Conservation (phyloP, 2,113 vertebrate genomes). For the Melanostigma gelatinosum region DNA sequence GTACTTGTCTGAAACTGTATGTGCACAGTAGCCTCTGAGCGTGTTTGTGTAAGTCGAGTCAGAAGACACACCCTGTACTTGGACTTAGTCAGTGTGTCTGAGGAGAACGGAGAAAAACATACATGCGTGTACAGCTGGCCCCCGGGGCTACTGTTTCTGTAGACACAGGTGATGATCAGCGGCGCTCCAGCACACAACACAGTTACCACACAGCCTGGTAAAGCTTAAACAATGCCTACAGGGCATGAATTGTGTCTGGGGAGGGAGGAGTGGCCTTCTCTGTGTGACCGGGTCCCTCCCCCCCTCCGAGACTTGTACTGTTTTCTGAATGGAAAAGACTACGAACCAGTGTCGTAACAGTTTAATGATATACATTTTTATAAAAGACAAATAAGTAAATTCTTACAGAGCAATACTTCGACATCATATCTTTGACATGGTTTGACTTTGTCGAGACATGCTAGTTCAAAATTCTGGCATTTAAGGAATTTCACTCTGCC, state of each 20-base stretch:
- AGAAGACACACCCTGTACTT: slow-evolving; percentile 75
- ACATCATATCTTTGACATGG: not conserved
- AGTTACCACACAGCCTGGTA: not conserved
- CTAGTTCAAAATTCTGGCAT: not conserved
- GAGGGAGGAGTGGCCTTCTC: not conserved
- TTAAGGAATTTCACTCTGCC: slow-evolving; percentile 13
- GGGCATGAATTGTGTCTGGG: slow-evolving; percentile 28
- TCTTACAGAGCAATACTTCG: not conserved
- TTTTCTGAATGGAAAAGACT: not conserved
- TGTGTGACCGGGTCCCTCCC: not conserved
- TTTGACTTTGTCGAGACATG: not conserved
- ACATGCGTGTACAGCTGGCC: slow-evolving; percentile 33
- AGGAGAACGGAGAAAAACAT: slow-evolving; percentile 31
- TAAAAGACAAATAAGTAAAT: not conserved
- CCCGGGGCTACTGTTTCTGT: slow-evolving; percentile 46
- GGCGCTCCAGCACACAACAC: not conserved
- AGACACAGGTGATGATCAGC: slow-evolving; percentile 26
- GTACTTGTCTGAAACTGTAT: slow-evolving; percentile 37
- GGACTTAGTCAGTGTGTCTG: slow-evolving; percentile 70
- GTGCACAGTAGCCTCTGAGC: slow-evolving; percentile 1
- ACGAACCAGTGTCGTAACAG: not conserved
- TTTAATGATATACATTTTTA: not conserved
- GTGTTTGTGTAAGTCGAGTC: slow-evolving; percentile 54
- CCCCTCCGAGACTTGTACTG: not conserved
- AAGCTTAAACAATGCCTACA: slow-evolving; percentile 1